phyloP scores from a whole-genome alignment of 2,113 vertebrate genomes.

The Hemiprocne comata region DNA sequence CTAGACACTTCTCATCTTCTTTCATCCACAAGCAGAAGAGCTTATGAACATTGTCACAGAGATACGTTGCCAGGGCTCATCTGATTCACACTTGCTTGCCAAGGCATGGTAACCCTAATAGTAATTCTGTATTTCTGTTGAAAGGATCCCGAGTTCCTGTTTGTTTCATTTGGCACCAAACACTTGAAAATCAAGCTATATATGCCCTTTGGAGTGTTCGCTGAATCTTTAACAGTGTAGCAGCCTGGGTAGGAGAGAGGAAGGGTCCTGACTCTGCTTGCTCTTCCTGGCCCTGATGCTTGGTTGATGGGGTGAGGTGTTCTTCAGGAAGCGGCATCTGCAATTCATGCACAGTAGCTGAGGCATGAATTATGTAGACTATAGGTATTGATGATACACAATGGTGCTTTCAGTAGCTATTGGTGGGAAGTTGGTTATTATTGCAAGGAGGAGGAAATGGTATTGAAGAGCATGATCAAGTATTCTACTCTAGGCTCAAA shows the following conservation, averaged over 20 bases:
- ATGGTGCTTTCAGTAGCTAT: constrained; percentile 11
- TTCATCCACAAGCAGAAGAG: background rate
- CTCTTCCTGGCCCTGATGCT: background rate
- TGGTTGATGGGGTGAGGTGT: background rate
- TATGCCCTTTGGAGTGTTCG: background rate
- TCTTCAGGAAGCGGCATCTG: constrained; percentile 37
- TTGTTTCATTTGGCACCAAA: background rate
- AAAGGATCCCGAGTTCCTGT: background rate
- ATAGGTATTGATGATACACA: background rate
- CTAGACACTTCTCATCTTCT: background rate
- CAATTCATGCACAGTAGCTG: background rate
- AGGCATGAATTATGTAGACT: background rate
- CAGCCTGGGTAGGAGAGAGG: background rate
- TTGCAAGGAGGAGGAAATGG: background rate
- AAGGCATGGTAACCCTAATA: background rate
- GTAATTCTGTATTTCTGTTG: background rate
- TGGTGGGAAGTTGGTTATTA: constrained; percentile 11
- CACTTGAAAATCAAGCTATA: background rate
- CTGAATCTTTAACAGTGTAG: background rate
- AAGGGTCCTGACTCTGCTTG: background rate
- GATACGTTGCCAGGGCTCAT: background rate
- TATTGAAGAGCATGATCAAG: background rate
- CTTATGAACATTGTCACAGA: background rate
- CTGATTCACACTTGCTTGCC: background rate
- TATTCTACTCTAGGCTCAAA: background rate